phyloP scores from a whole-genome alignment of 2,888 invertebrate species.

The Leucozona laternaria region DNA sequence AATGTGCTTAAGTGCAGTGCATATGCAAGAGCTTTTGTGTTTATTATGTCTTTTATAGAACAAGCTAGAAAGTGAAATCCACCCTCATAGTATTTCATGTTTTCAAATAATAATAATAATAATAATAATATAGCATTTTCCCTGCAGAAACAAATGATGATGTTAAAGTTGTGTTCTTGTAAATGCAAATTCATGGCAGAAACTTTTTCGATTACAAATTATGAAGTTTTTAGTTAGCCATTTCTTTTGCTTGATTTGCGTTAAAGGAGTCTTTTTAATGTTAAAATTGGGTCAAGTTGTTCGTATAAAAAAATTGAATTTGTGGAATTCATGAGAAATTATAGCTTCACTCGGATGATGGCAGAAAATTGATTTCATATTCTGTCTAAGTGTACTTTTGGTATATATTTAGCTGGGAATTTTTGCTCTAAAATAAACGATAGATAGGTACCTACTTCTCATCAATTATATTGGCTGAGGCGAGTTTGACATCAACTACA shows the following conservation, averaged over 20 bases:
- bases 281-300: too few relatives aligned
- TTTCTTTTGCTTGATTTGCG: neutral
- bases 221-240: neutral
- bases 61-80: neutral
- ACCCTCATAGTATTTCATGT: neutral
- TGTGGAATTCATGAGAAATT: too few relatives aligned
- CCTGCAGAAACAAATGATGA: neutral
- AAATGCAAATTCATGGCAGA: neutral
- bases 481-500: too few relatives aligned
- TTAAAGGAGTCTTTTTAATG: too few relatives aligned
- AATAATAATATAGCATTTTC: constrained; percentile 5
- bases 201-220: constrained; percentile 15
- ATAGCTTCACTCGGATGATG: too few relatives aligned
- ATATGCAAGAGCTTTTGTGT: neutral
- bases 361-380: too few relatives aligned
- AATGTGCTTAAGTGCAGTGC: constrained; percentile 1
- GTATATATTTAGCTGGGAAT: neutral
- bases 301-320: too few relatives aligned
- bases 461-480: too few relatives aligned
- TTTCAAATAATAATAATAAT: constrained; percentile 4
- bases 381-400: too few relatives aligned
- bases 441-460: too few relatives aligned
- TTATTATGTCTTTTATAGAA: constrained; percentile 4
- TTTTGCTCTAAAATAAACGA: neutral
- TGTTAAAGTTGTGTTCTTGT: constrained; percentile 2